Evolutionary conservation across 2,888 invertebrate species (phyloP).

Genomic region (Diaprepes abbreviatus): DNA sequence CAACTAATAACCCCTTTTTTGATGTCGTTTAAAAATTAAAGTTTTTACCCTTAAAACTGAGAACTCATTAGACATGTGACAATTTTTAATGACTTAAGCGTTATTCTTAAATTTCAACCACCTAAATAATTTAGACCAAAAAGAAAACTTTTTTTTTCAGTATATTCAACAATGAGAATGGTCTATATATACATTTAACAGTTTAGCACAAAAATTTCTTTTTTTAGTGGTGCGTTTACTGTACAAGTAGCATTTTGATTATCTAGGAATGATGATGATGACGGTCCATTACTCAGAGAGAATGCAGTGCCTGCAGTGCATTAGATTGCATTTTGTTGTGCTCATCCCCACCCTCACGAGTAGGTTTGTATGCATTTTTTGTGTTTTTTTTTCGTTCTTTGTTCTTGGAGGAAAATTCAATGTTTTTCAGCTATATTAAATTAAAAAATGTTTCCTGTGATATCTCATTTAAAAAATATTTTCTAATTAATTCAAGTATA

Average conservation of each 20-base stretch:
- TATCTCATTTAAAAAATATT: too few species aligned
- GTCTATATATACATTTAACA: conserved; percentile 12
- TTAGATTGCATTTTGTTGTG: conserved; percentile 51
- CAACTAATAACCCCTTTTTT: too few species aligned
- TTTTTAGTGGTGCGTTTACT: conserved; percentile 41
- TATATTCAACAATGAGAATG: background rate
- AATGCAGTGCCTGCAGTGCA: conserved; percentile 48
- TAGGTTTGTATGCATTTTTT: conserved; percentile 50
- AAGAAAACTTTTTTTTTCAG: background rate
- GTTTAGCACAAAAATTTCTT: conserved; percentile 29
- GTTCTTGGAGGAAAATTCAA: conserved; percentile 31
- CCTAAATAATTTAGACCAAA: too few species aligned
- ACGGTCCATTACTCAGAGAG: conserved; percentile 42
- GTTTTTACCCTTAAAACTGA: too few species aligned
- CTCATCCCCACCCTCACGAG: conserved; percentile 44
- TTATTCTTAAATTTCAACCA: too few species aligned
- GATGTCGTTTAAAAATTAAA: too few species aligned
- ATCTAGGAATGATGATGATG: conserved; percentile 49
- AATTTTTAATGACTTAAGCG: too few species aligned
- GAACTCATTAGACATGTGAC: too few species aligned
- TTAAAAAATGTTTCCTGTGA: too few species aligned
- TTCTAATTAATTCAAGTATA: too few species aligned
- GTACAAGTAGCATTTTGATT: conserved; percentile 50
- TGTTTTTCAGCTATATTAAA: too few species aligned
- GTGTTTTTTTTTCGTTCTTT: conserved; percentile 29